Evolutionary conservation across 2,113 vertebrate genomes (phyloP).

Genomic region (Antechinus stuartii): DNA sequence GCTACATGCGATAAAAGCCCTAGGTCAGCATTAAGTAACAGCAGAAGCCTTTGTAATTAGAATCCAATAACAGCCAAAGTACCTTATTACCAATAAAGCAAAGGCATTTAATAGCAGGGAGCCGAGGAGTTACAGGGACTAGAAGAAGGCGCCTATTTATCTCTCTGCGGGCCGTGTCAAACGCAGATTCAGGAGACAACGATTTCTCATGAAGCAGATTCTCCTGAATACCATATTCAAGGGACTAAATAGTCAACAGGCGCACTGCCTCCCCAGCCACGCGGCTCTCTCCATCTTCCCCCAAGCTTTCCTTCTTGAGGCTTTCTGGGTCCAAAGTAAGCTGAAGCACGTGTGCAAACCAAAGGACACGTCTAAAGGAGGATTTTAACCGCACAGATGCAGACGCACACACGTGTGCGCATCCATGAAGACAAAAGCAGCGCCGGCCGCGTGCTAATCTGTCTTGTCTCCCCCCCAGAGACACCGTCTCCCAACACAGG

Average conservation of each 20-base stretch:
- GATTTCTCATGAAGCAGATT: not conserved
- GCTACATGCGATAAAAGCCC: constrained; percentile 28
- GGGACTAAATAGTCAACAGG: constrained; percentile 12
- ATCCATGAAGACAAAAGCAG: not conserved
- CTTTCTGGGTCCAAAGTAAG: not conserved
- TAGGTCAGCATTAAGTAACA: constrained; percentile 12
- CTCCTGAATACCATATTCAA: not conserved
- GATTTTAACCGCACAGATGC: not conserved
- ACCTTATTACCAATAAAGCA: constrained; percentile 23
- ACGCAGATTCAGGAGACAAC: not conserved
- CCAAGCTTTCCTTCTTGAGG: not conserved
- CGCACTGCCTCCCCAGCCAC: not conserved
- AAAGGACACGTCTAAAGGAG: not conserved
- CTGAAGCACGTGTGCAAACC: constrained; percentile 2
- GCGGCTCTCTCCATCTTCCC: not conserved
- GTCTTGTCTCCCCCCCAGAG: constrained; percentile 25
- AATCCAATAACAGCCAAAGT: not conserved
- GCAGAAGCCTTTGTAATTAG: constrained; percentile 20
- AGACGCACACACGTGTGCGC: not conserved
- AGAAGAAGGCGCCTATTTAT: not conserved
- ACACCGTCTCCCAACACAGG: constrained; percentile 16
- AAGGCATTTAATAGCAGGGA: not conserved
- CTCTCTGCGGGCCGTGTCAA: not conserved
- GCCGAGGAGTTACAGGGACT: constrained; percentile 15
- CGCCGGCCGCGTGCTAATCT: not conserved